Base-by-base conservation (phyloP, 2,888 invertebrate species). In the Sminthurides aquaticus region DNA sequence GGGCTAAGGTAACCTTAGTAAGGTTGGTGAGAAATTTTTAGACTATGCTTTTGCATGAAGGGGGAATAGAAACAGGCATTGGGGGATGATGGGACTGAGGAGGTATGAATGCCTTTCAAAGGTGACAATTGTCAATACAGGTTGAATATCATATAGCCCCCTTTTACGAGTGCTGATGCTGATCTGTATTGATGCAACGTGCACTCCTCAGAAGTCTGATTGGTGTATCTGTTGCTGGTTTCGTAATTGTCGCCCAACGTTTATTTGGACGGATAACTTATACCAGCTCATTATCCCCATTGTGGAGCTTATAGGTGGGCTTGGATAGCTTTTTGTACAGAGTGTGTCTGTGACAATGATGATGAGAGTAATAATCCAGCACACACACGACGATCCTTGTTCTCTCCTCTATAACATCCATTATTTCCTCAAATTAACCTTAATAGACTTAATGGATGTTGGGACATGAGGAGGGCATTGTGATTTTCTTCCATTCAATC, bases 251-350 rank as follows among this genome's bases (percentile, higher is more conserved):
- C 5, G 43, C 43, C 15, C 43, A 34, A 34, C 43, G 43, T 34
- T 63, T 63, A 63, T 63, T 63, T 63, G 63, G 57, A 63, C 57
- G 26, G 57, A 57, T 34, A 63, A 57, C 57, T 63, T 63, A 63
- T n/a, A n/a, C n/a, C 63, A 57, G 62, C 63, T 63, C 63, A 49
- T 63, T 63, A 63, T 63, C 63, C 49, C 63, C 63, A 63, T 63
- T 63, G 63, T 63, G n/a, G 24, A 26, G 49, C 5, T 11, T 15
- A 34, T 15, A 11, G 43, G 43, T 11, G 15, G 43, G 43, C 43
- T 34, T 34, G 43, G 43, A 34, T 15, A 15, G 8, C 43, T 11
- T 34, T 34, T 5, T 34, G n/a, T 15, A 15, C 43, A 34, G 43
- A n/a, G n/a, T n/a, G n/a, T n/a, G n/a, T n/a, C n/a, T 34, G 43